Evolutionary conservation across 2,797 vertebrate genomes (phyloP).

Genomic region (Microchirus variegatus): DNA sequence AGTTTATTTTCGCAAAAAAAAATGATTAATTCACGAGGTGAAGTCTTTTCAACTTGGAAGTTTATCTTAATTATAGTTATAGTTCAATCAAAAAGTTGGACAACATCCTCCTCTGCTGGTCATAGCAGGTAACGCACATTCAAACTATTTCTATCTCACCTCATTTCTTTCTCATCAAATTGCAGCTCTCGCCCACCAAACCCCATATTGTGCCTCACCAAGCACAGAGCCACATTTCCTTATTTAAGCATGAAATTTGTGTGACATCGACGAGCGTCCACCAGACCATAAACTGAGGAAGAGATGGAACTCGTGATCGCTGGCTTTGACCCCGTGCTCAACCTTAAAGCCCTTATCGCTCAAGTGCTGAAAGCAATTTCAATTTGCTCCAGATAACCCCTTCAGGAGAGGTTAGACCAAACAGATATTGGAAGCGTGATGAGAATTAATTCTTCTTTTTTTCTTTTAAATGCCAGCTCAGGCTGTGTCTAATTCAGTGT

Average conservation of each 20-base stretch:
- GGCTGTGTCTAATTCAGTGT: constrained; percentile 4
- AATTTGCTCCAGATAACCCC: constrained; percentile 50
- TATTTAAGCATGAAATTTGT: constrained; percentile 27
- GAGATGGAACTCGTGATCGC: constrained; percentile 44
- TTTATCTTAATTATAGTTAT: background rate
- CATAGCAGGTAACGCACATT: constrained; percentile 6
- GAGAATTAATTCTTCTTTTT: constrained; percentile 19
- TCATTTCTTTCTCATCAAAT: constrained; percentile 2
- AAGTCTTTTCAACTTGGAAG: background rate
- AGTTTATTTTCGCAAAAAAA: background rate
- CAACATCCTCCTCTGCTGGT: constrained; percentile 55
- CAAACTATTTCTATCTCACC: background rate
- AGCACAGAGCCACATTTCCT: constrained; percentile 15
- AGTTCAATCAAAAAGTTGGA: constrained; percentile 12
- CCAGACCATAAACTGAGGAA: constrained; percentile 41
- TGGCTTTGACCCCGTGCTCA: constrained; percentile 28
- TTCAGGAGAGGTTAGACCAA: constrained; percentile 21
- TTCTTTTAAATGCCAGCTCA: constrained; percentile 12
- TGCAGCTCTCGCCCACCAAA: background rate
- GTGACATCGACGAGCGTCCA: constrained; percentile 1
- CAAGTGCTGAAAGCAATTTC: constrained; percentile 47
- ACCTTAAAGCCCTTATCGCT: constrained; percentile 46
- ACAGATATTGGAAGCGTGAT: constrained; percentile 19
- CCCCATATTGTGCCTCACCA: constrained; percentile 9
- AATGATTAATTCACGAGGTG: background rate